A percentile compares a stretch with the other conserved stretches of the same genome.
phyloP scores from a whole-genome alignment of 1,140 invertebrate genomes.

The Neuroterus valhalla region DNA sequence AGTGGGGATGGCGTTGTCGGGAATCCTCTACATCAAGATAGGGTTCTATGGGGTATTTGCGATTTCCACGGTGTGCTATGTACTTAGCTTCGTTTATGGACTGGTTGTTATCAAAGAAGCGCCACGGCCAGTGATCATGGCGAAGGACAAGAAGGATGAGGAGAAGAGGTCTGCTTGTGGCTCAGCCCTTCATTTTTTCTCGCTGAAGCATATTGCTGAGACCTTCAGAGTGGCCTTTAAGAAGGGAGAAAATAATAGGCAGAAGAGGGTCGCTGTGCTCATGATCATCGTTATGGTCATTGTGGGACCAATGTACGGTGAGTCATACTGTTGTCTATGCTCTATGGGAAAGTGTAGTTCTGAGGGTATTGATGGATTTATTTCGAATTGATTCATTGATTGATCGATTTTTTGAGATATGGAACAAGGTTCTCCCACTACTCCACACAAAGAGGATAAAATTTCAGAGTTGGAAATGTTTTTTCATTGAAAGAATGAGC shows the following conservation, averaged over 20 bases:
- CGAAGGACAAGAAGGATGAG: constrained; percentile 43
- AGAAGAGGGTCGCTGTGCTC: constrained; percentile 82
- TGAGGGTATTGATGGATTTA: too few relatives aligned
- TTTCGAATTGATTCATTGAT: too few relatives aligned
- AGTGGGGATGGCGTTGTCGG: constrained; percentile 85
- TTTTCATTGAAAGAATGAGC: too few relatives aligned
- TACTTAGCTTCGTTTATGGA: constrained; percentile 85
- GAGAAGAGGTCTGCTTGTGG: constrained; percentile 66
- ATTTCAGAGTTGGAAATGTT: too few relatives aligned
- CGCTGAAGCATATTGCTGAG: constrained; percentile 82
- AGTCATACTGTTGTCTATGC: constrained; percentile 60
- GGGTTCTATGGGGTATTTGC: constrained; percentile 88
- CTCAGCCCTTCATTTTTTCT: constrained; percentile 80
- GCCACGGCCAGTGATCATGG: constrained; percentile 64
- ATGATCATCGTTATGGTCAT: constrained; percentile 89
- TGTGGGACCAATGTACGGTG: constrained; percentile 87
- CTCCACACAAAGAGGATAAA: too few relatives aligned
- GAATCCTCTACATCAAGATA: constrained; percentile 81
- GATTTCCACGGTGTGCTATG: constrained; percentile 82
- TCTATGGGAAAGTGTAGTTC: background rate
- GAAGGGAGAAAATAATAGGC: constrained; percentile 81
- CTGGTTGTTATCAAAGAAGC: constrained; percentile 79
- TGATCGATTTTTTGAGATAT: too few relatives aligned
- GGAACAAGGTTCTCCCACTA: too few relatives aligned
- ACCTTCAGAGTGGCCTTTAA: constrained; percentile 87